Evolutionary conservation across 2,888 invertebrate species (phyloP).

Genomic region (Odontothrips loti): DNA sequence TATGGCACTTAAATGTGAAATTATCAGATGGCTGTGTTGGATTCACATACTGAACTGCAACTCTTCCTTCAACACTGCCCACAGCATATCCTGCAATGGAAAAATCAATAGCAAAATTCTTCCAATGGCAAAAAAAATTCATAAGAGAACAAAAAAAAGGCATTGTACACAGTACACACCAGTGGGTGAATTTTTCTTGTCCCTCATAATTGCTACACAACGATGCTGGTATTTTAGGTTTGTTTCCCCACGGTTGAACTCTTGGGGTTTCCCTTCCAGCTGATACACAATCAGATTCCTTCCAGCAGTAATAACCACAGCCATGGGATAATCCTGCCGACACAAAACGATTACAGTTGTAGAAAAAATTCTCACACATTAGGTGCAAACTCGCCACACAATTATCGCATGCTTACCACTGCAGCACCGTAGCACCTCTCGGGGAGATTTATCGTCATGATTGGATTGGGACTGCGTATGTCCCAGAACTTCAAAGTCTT

Average conservation of each 20-base stretch:
- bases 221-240: slow-evolving; percentile 92
- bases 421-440: slow-evolving; percentile 97
- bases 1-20: slow-evolving; percentile 99
- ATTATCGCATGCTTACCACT: slow-evolving; percentile 76
- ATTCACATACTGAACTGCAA: slow-evolving; percentile 96
- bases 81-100: slow-evolving; percentile 71
- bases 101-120: no score
- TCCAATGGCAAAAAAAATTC: slow-evolving; percentile 9
- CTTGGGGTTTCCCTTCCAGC: slow-evolving; percentile 87
- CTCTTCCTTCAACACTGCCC: slow-evolving; percentile 94
- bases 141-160: no score
- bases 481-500: slow-evolving; percentile 99
- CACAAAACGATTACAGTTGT: slow-evolving; percentile 28
- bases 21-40: slow-evolving; percentile 94
- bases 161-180: slow-evolving; percentile 41
- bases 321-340: slow-evolving; percentile 89
- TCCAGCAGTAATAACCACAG: slow-evolving; percentile 93
- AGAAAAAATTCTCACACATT: not conserved
- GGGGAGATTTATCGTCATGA: slow-evolving; percentile 82
- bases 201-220: slow-evolving; percentile 91
- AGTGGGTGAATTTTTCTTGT: slow-evolving; percentile 86
- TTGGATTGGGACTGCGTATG: slow-evolving; percentile 81
- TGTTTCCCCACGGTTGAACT: slow-evolving; percentile 89
- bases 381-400: not conserved
- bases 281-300: slow-evolving; percentile 89